Percentiles rank a stretch among this genome's conserved stretches.
These are phyloP conservation scores for Rhinichthys klamathensis DNA, from an alignment of 2,113 vertebrate genomes.

Conservation along the genomic window DNA sequence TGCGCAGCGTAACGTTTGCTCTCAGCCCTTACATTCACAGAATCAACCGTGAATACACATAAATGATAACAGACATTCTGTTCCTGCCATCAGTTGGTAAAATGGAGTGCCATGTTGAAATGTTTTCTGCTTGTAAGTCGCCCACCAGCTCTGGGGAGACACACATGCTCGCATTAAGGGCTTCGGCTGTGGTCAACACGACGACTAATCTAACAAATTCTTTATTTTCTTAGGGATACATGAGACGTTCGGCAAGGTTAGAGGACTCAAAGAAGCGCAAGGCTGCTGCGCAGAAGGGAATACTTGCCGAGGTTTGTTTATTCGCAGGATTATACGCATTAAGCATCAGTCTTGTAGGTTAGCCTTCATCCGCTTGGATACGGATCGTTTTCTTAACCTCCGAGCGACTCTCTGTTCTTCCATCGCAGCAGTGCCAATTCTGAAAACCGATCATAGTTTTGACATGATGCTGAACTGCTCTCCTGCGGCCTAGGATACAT, in stretches of 20 bases:
- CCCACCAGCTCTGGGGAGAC: conserved; percentile 53
- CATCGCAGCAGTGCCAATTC: conserved; percentile 6
- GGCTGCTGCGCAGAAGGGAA: conserved; percentile 55
- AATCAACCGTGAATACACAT: conserved; percentile 33
- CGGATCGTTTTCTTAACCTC: conserved; percentile 56
- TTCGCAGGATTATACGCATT: conserved; percentile 56
- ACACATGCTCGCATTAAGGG: conserved; percentile 61
- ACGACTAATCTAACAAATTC: conserved; percentile 69
- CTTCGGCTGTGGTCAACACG: conserved; percentile 55
- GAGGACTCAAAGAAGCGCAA: conserved; percentile 59
- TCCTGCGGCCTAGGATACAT: conserved; percentile 48
- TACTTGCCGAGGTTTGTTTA: conserved; percentile 58
- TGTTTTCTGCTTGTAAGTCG: conserved; percentile 47
- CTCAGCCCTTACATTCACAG: conserved; percentile 23
- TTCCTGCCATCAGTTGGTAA: conserved; percentile 41
- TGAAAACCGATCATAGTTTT: conserved; percentile 50
- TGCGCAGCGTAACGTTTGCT: conserved; percentile 11
- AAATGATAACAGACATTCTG: conserved; percentile 46
- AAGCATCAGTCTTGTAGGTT: conserved; percentile 46
- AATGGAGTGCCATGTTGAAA: conserved; percentile 50
- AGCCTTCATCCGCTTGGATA: conserved; percentile 33
- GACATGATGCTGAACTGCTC: conserved; percentile 43
- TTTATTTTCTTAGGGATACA: conserved; percentile 74
- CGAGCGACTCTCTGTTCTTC: conserved; percentile 38
- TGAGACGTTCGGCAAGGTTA: conserved; percentile 68